Conservation (phyloP, 2,888 invertebrate genomes). For the Melinopterus prodromus region DNA sequence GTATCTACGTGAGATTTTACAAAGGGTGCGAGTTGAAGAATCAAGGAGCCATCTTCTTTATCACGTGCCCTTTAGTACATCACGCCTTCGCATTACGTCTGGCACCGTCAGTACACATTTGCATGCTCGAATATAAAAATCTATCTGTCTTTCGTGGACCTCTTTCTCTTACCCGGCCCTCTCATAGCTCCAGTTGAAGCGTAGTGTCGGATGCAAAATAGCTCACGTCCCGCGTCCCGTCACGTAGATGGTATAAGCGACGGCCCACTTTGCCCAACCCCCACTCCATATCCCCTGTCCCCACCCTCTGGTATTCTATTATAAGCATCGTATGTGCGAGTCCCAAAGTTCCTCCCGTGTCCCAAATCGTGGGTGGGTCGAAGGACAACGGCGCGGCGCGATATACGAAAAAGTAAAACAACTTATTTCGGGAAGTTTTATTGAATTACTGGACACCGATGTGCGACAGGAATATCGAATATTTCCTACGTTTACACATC, state of each 20-base stretch:
- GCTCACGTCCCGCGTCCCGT: neutral
- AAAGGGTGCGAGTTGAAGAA: neutral
- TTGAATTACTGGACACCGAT: neutral
- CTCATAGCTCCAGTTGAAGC: neutral
- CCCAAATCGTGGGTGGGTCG: neutral
- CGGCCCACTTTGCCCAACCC: neutral
- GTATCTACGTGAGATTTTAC: neutral
- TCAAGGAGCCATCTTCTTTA: neutral
- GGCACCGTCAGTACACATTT: neutral
- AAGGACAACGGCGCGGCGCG: neutral
- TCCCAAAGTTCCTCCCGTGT: neutral
- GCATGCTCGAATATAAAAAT: slow-evolving; percentile 4
- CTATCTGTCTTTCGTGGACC: neutral
- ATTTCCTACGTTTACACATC: neutral
- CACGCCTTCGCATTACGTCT: neutral
- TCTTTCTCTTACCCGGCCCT: neutral
- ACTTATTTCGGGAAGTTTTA: neutral
- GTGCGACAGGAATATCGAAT: neutral
- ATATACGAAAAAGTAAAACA: neutral
- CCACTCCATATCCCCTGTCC: neutral
- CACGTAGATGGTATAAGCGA: neutral
- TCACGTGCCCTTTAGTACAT: neutral
- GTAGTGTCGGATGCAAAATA: slow-evolving; percentile 4
- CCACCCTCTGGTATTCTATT: neutral
- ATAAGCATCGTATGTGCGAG: neutral